phyloP scores from a whole-genome alignment of 2,888 invertebrate species.

The Labia minor region DNA sequence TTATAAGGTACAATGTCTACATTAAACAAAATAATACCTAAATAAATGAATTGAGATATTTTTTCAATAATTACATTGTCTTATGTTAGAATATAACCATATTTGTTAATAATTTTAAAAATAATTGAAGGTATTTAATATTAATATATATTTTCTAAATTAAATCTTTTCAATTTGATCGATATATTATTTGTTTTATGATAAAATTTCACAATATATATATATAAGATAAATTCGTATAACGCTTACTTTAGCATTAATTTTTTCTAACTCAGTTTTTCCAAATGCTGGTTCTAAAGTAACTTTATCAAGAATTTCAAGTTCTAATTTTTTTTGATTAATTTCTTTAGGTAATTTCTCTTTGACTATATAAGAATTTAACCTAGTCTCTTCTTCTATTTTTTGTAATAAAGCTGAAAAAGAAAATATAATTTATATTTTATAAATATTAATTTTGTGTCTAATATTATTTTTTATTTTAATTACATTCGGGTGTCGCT shows the following conservation, averaged over 20 bases:
- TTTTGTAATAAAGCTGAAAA: constrained; percentile 51
- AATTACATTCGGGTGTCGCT: constrained; percentile 47
- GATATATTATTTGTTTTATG: too few relatives aligned
- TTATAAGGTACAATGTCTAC: not conserved
- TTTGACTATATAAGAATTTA: constrained; percentile 61
- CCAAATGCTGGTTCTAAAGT: constrained; percentile 53
- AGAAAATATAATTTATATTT: constrained; percentile 4
- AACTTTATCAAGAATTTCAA: constrained; percentile 57
- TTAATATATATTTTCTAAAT: too few relatives aligned
- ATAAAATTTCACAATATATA: too few relatives aligned
- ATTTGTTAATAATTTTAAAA: too few relatives aligned
- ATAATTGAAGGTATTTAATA: too few relatives aligned
- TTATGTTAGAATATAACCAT: too few relatives aligned
- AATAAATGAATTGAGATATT: constrained; percentile 21
- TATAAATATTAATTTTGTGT: not conserved
- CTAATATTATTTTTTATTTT: not conserved
- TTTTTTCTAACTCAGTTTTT: constrained; percentile 51
- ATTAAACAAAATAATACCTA: not conserved
- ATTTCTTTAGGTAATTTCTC: constrained; percentile 72
- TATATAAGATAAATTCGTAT: too few relatives aligned
- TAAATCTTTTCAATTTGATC: too few relatives aligned
- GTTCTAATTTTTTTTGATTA: constrained; percentile 48
- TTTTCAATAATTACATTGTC: too few relatives aligned
- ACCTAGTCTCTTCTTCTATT: constrained; percentile 63
- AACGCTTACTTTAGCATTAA: constrained; percentile 52